Evolutionary conservation across 1,140 invertebrate species (phyloP), one percentile per base, ranked within the genome.

Genomic region (Polypedilum pembai): DNA sequence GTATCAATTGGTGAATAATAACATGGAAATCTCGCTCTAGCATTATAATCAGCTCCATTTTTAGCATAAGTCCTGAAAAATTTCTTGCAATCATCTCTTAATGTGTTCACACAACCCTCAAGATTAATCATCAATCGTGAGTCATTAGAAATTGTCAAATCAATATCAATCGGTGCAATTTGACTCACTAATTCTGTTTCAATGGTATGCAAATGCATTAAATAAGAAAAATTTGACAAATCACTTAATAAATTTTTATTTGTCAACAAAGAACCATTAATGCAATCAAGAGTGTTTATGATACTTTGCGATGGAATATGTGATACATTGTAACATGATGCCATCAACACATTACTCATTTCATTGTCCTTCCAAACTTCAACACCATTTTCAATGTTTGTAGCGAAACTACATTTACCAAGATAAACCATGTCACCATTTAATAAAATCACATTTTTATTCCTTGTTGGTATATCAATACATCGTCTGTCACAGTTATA

Each of bases 401-500:
- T 85, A 18, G 90, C 91, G 74, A 89, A 87, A 76, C 91, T 88
- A 82, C 91, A 94, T 79, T 90, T 89, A 40, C 90, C 92, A 74
- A 94, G 80, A 78, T 94, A 93, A 1, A 94, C 92, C 80, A n/a
- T 90, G 78, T 96, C 93, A 0, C 92, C 92, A 79, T 90, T 94
- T 3, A 95, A 81, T 0, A 95, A 81, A 75, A 94, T 91, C 21
- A 94, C 89, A 78, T 94, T 94, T 82, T 94, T 94, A 79, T 94
- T 94, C 20, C 91, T 83, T 3, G 92, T 94, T 0, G 91, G 91
- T 63, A 95, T 94, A 75, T 94, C 92, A n/a, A 93, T 90, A 79
- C 94, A 96, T n/a, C 92, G 85, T 1, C 93, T 84, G 77, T 95
- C 92, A 80, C 94, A 96, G 77, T 94, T 94, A 78, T 93, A 94